Conservation (phyloP, 2,888 invertebrate genomes). For the Smittia sp. region DNA sequence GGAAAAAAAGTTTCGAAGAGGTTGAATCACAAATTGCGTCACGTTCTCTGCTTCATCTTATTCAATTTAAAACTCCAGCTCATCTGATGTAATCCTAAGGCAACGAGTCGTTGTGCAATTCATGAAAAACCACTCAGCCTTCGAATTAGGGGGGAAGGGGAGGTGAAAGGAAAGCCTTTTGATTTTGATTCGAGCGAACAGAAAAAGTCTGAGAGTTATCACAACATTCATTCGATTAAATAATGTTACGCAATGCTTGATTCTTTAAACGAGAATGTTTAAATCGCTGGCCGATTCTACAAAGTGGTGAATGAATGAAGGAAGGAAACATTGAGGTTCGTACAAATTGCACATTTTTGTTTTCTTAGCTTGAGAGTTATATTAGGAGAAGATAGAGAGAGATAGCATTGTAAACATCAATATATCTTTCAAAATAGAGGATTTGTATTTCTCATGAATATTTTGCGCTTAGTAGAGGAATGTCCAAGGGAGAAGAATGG, state of each 20-base stretch:
- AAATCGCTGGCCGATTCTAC: neutral
- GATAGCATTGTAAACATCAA: constrained; percentile 19
- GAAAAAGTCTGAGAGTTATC: constrained; percentile 25
- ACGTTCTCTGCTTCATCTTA: no score
- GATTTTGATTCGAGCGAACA: neutral
- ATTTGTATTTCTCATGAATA: neutral
- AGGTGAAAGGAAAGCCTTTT: neutral
- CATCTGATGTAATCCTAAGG: no score
- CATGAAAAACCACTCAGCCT: neutral
- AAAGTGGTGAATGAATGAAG: neutral
- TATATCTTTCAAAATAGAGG: constrained; percentile 15
- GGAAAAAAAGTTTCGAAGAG: no score
- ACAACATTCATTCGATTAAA: constrained; percentile 31
- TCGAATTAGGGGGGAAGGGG: neutral
- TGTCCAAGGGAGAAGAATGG: neutral
- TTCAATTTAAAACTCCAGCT: no score
- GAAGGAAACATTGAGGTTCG: constrained; percentile 22
- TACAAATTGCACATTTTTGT: constrained; percentile 1
- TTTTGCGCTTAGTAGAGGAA: neutral
- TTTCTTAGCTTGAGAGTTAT: constrained; percentile 2
- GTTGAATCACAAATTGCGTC: no score
- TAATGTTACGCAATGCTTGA: neutral
- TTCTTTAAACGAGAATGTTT: no score
- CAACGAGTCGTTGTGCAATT: neutral
- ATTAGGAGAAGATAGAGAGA: constrained; percentile 12